Percentiles rank a stretch among this genome's conserved stretches.
These are phyloP conservation scores for Planiliza haematocheilus DNA, from an alignment of 2,113 vertebrate species.

Conservation along the genomic window DNA sequence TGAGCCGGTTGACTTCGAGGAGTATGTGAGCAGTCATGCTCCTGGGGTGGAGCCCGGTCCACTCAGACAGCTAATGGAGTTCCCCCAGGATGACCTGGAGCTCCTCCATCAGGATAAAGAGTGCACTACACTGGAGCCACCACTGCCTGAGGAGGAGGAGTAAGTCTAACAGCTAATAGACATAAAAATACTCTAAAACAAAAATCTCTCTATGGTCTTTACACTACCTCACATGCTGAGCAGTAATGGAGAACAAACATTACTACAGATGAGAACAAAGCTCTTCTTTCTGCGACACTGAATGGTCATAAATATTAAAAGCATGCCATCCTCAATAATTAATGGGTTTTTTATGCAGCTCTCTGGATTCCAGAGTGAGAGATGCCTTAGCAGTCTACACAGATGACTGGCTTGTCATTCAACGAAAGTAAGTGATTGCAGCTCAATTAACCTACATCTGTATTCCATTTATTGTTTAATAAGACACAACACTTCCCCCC, in stretches of 20 bases:
- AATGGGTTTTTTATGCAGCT: slow-evolving; percentile 79
- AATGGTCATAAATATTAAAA: slow-evolving; percentile 68
- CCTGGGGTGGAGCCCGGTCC: slow-evolving; percentile 85
- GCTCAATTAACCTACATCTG: slow-evolving; percentile 29
- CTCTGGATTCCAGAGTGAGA: slow-evolving; percentile 88
- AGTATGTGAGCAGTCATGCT: slow-evolving; percentile 87
- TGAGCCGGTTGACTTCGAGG: slow-evolving; percentile 92
- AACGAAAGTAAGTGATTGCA: slow-evolving; percentile 86
- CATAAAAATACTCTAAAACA: slow-evolving; percentile 26
- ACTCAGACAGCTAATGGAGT: slow-evolving; percentile 88
- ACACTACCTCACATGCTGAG: slow-evolving; percentile 28
- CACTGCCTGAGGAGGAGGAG: slow-evolving; percentile 88
- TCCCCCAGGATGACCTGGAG: slow-evolving; percentile 89
- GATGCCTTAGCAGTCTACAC: slow-evolving; percentile 90
- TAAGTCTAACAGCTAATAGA: slow-evolving; percentile 63
- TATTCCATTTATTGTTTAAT: slow-evolving; percentile 38
- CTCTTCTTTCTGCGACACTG: slow-evolving; percentile 40
- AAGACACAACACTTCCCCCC: slow-evolving; percentile 10
- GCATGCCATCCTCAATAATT: slow-evolving; percentile 68
- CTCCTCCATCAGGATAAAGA: slow-evolving; percentile 88
- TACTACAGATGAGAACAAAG: slow-evolving; percentile 55
- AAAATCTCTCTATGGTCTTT: slow-evolving; percentile 4
- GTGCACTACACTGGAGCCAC: slow-evolving; percentile 88
- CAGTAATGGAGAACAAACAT: slow-evolving; percentile 42
- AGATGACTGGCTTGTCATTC: slow-evolving; percentile 92